Evolutionary conservation across 2,888 invertebrate genomes (phyloP).

Genomic region (Himalopsyche anomala): DNA sequence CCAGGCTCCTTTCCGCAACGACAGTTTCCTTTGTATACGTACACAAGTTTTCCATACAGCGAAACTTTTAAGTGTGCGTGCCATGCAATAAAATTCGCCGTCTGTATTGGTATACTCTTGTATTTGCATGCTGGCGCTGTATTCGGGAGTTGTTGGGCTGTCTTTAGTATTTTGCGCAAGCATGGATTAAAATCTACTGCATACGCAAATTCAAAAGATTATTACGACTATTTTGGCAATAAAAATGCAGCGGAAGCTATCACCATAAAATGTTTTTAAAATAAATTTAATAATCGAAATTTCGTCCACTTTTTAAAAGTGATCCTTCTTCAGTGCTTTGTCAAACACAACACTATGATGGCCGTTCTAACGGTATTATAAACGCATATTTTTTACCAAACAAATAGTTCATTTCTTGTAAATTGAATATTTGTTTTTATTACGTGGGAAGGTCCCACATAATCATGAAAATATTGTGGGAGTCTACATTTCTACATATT

Average conservation of each 20-base stretch:
- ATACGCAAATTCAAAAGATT: slow-evolving; percentile 1
- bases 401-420: no score
- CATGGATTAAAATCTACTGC: slow-evolving; percentile 34
- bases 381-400: no score
- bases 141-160: not conserved
- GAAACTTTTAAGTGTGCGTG: not conserved
- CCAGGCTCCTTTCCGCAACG: slow-evolving; percentile 52
- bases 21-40: slow-evolving; percentile 53
- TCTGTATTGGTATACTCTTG: not conserved
- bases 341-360: no score
- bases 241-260: no score
- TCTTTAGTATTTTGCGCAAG: slow-evolving; percentile 38
- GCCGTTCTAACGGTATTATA: no score
- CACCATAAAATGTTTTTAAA: not conserved
- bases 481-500: no score
- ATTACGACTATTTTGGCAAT: not conserved
- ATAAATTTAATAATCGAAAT: no score
- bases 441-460: no score
- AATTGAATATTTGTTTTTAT: no score
- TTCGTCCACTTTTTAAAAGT: no score
- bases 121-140: slow-evolving; percentile 32
- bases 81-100: slow-evolving; percentile 2
- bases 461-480: no score
- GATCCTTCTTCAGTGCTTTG: no score
- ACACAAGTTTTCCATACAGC: slow-evolving; percentile 42